Evolutionary conservation across 2,113 vertebrate species (phyloP), one percentile per base, ranked within the genome.

Genomic region (Mionectes macconnelli): DNA sequence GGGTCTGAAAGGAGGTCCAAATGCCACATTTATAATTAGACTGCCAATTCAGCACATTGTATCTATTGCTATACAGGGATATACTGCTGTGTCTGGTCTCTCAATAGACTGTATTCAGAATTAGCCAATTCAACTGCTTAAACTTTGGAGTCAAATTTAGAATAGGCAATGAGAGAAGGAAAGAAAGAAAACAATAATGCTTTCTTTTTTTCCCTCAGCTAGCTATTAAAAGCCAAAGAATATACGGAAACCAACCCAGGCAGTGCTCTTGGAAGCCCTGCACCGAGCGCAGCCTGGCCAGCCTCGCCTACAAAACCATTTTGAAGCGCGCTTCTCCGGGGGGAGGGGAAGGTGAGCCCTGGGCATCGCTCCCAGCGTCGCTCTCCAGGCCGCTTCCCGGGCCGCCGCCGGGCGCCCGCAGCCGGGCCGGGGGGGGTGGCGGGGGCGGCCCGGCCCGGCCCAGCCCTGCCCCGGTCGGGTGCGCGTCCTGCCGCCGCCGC

Each of bases 11-110:
- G 97, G 98, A 98, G 98, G 99, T 98, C 99, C 98, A 99, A 99
- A 99, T 99, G 99, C 98, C 99, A 99, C 99, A 99, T 99, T 98
- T 99, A 99, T 99, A 99, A 99, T 99, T 99, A 99, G 99, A 99
- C 98, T 99, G 99, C 98, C 98, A 98, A 99, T 99, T 99, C 99
- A 99, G 99, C 99, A 99, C 99, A 99, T 99, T 98, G 98, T 99
- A 98, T 98, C 98, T 97, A 97, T 98, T 98, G 98, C 98, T 99
- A 98, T 98, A 98, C 98, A 98, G 98, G 98, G 98, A 98, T 98
- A 96, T 98, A 98, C 97, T 97, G 97, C 98, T 98, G 97, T 98
- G 98, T 98, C 98, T 98, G 97, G 96, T 94, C 96, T 96, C 97
- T 98, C 98, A 98, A 97, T 97, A 96, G 96, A 97, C 98, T 95